Evolutionary conservation across 64 coral and sea anemone genomes (phyloP), one percentile per base, ranked within the genome.

Genomic region (Montipora capricornis): DNA sequence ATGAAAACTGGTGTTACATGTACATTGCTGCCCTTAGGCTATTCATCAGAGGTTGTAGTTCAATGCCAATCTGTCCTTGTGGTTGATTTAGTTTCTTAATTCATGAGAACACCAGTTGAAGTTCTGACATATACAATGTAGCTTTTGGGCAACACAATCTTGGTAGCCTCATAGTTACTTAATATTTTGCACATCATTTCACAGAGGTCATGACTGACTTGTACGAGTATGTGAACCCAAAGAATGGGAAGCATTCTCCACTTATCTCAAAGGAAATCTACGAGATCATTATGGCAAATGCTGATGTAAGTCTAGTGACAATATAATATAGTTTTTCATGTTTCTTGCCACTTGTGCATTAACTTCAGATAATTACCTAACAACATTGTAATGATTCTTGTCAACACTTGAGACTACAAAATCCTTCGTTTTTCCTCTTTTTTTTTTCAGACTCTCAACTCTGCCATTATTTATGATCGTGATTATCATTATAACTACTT

Each of bases 401-500:
- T n/a, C 16, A 70, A 24, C 64, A 64, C 10, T 20, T 19, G 8
- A 20, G 22, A 12, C 78, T 13, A 81, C 4, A 59, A 12, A 15
- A 37, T 93, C 1, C 50, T 66, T 88, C 58, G 8, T 58, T 45
- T 87, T 86, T 20, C 49, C 75, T 44, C 52, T 74, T 11, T 29
- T 78, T 88, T 57, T 57, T 11, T 8, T 57, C 49, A 99, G 97
- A 77, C 73, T 46, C 86, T 99, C 10, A 94, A 99, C 78, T 96
- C 97, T 49, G 95, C 92, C 4, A 99, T 99, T 47, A 99, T 99
- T 76, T 99, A 99, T 94, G 97, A 96, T 47, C 76, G 97, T 73
- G 97, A 99, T 20, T 99, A 96, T 68, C 92, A 99, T 17, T 99
- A 99, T 26, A 99, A 96, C 58, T 99, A 94, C 78, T 99, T 99